A percentile compares a stretch with the other conserved stretches of the same genome.
phyloP scores from a whole-genome alignment of 2,113 vertebrate genomes.

The Catharus bicknelli region DNA sequence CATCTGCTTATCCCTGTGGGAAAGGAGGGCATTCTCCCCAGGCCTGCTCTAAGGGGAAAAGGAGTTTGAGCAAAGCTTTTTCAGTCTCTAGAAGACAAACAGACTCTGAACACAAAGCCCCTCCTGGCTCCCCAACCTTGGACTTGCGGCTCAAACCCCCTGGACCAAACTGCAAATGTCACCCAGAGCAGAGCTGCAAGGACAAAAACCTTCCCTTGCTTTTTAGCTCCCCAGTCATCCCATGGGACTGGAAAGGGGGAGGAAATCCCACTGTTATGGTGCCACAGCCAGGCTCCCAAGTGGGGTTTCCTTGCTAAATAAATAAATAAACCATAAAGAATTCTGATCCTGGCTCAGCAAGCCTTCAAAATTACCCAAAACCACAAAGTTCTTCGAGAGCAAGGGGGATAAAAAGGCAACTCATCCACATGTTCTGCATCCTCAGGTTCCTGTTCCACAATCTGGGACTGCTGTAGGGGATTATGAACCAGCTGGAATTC shows the following conservation, averaged over 20 bases:
- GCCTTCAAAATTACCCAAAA: background rate
- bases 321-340: background rate
- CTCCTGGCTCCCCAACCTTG: background rate
- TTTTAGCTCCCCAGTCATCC: too few relatives aligned
- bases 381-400: background rate
- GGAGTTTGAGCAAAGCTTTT: background rate
- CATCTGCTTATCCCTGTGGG: background rate
- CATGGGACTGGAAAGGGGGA: background rate
- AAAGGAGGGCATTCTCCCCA: background rate
- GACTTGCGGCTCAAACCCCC: background rate
- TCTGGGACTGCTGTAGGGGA: background rate
- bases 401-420: background rate
- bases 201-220: background rate
- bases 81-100: background rate
- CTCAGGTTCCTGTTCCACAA: background rate
- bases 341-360: background rate
- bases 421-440: background rate
- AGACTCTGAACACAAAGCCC: background rate
- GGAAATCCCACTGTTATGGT: background rate
- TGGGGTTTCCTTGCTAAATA: background rate
- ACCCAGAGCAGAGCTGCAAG: background rate
- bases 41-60: background rate
- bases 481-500: background rate
- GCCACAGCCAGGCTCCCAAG: background rate
- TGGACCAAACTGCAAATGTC: rapidly evolving